These are phyloP conservation scores for Rafetus swinhoei DNA, from an alignment of 2,113 vertebrate genomes.

Conservation along the genomic window DNA sequence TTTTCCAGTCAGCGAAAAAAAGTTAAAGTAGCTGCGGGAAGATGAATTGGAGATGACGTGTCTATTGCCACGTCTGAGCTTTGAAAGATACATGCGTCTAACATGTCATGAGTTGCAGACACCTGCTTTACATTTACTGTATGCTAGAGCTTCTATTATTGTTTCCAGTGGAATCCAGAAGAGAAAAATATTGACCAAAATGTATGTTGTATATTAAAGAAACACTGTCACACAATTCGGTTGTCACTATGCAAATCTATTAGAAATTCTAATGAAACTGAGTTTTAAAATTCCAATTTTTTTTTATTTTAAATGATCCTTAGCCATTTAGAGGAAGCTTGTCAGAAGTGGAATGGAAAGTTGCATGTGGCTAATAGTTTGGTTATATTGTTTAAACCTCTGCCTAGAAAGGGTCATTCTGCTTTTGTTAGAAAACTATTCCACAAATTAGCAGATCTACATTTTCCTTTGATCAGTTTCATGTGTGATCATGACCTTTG, in stretches of 20 bases:
- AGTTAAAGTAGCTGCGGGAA: background rate
- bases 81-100: background rate
- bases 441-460: background rate
- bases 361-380: background rate
- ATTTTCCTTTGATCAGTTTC: background rate
- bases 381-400: rapidly evolving
- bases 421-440: background rate
- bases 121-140: background rate
- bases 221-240: background rate
- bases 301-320: background rate
- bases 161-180: background rate
- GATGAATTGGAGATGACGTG: background rate
- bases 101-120: background rate
- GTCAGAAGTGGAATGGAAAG: background rate
- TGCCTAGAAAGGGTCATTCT: background rate
- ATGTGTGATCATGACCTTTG: background rate
- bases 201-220: background rate
- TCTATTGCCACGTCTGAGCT: background rate
- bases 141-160: background rate
- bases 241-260: background rate
- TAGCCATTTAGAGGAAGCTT: background rate
- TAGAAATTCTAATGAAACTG: background rate
- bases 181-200: background rate
- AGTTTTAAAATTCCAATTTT: background rate
- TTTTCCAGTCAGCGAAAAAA: background rate